These are phyloP conservation scores for Pollenia labialis DNA, from an alignment of 2,888 invertebrate genomes.

Conservation along the genomic window DNA sequence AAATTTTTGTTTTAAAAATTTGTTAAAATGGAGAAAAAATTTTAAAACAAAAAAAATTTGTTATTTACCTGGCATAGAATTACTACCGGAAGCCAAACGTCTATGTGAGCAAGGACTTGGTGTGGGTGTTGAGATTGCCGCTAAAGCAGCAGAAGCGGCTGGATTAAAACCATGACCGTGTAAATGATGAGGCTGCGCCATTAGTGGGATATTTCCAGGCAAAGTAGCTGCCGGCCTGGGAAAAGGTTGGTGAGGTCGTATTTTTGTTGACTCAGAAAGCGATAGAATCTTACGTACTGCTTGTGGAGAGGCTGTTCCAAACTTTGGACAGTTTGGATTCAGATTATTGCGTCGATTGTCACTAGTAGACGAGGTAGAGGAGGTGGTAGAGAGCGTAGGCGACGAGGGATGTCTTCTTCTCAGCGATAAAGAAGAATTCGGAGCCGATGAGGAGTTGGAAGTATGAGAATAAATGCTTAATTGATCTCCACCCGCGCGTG, in stretches of 20 bases:
- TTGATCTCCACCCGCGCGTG: conserved; percentile 80
- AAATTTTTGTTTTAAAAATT: background rate
- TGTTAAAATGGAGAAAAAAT: background rate
- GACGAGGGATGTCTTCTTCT: conserved; percentile 96
- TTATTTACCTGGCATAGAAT: conserved; percentile 72
- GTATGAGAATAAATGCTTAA: conserved; percentile 85
- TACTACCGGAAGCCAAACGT: conserved; percentile 86
- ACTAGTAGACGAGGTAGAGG: conserved; percentile 90
- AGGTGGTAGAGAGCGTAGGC: conserved; percentile 95
- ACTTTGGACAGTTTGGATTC: conserved; percentile 86
- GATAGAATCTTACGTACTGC: conserved; percentile 97
- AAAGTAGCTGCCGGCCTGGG: conserved; percentile 85
- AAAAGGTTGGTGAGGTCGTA: conserved; percentile 92
- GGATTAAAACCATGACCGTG: conserved; percentile 75
- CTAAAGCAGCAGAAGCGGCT: conserved; percentile 72
- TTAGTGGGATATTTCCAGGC: conserved; percentile 85
- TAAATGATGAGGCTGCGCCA: conserved; percentile 82
- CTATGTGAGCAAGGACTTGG: conserved; percentile 86
- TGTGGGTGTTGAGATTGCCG: conserved; percentile 75
- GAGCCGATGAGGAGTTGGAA: conserved; percentile 85
- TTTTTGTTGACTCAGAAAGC: conserved; percentile 94
- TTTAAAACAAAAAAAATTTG: background rate
- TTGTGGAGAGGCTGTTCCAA: conserved; percentile 96
- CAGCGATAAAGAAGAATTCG: conserved; percentile 84
- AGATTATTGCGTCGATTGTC: conserved; percentile 80